phyloP scores from a whole-genome alignment of 1,140 invertebrate genomes.

The Portunus trituberculatus region DNA sequence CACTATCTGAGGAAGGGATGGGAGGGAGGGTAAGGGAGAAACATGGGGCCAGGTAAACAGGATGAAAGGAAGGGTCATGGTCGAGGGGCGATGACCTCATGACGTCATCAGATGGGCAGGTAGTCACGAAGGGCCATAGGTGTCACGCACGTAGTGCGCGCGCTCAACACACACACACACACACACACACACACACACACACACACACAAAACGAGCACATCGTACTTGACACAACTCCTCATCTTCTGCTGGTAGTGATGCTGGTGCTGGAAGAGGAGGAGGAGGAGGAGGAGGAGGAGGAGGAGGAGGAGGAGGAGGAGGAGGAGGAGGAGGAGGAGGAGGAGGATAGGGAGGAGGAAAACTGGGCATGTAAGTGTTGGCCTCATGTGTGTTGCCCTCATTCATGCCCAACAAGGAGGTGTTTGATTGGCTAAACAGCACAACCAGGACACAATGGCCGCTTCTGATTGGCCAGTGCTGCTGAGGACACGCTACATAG shows the following conservation, averaged over 20 bases:
- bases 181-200: background rate
- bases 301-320: background rate
- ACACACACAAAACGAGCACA: too few species aligned
- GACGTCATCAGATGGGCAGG: background rate
- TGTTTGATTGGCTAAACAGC: background rate
- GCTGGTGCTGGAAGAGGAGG: background rate
- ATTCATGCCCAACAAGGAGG: background rate
- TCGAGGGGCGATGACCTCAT: background rate
- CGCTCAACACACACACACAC: slow-evolving; percentile 18
- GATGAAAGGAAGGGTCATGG: background rate
- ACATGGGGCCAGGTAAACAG: background rate
- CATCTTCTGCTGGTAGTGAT: too few species aligned
- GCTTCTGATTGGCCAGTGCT: background rate
- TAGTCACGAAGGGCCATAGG: background rate
- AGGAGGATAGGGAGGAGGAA: background rate
- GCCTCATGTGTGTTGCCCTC: background rate
- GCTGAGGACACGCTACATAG: background rate
- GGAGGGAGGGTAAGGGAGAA: background rate
- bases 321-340: background rate
- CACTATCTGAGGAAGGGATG: background rate
- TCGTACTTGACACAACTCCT: too few species aligned
- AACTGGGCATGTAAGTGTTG: background rate
- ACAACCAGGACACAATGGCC: background rate
- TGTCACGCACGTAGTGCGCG: background rate
- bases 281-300: background rate